phyloP scores from a whole-genome alignment of 2,797 vertebrate species.

The Salmo trutta region DNA sequence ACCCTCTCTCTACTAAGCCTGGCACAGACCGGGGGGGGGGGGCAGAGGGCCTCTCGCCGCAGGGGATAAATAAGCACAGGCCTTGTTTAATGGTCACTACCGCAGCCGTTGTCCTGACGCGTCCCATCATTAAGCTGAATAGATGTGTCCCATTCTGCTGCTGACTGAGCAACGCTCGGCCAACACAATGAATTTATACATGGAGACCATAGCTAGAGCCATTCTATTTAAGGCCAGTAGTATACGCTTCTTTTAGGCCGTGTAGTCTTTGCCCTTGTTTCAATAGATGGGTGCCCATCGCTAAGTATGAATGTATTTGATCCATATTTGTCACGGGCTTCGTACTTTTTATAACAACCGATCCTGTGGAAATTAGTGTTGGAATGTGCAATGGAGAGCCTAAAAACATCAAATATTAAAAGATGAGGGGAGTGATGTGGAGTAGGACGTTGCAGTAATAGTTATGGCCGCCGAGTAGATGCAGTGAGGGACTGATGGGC shows the following conservation, averaged over 20 bases:
- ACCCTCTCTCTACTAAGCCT: constrained; percentile 30
- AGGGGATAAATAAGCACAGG: constrained; percentile 52
- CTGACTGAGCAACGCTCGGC: constrained; percentile 31
- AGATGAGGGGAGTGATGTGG: not conserved
- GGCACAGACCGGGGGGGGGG: constrained; percentile 15
- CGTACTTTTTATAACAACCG: constrained; percentile 36
- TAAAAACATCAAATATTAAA: not conserved
- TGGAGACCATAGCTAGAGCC: constrained; percentile 16
- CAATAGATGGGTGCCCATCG: constrained; percentile 29
- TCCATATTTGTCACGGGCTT: constrained; percentile 20
- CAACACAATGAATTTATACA: constrained; percentile 45
- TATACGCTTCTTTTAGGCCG: constrained; percentile 32
- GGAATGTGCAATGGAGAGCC: constrained; percentile 11
- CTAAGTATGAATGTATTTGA: constrained; percentile 47
- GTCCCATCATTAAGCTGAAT: constrained; percentile 47
- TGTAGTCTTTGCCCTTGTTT: constrained; percentile 31
- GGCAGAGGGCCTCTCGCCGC: not conserved
- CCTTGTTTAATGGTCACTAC: constrained; percentile 54
- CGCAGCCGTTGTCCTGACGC: constrained; percentile 38
- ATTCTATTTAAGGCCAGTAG: constrained; percentile 30
- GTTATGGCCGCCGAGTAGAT: not conserved
- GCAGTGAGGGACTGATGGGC: not conserved
- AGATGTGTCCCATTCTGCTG: constrained; percentile 39
- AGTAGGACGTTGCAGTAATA: too few relatives aligned
- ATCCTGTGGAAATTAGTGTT: constrained; percentile 15